These are phyloP conservation scores for Diabrotica undecimpunctata DNA, from an alignment of 1,140 invertebrate genomes.

Conservation along the genomic window DNA sequence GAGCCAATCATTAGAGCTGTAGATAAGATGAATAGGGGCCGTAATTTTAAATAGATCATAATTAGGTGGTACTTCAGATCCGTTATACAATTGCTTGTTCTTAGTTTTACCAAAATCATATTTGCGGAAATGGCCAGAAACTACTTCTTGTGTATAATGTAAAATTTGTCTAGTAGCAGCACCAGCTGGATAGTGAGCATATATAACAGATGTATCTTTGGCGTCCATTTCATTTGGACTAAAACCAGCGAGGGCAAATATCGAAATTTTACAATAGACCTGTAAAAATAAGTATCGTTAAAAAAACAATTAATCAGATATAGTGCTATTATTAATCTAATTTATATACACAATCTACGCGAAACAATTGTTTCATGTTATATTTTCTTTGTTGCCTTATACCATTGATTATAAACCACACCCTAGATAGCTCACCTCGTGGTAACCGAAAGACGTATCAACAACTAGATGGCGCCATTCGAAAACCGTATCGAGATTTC, in stretches of 20 bases:
- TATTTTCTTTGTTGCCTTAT: too few relatives aligned
- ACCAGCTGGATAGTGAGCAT: slow-evolving; percentile 71
- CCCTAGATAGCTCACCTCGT: too few relatives aligned
- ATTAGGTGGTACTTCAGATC: slow-evolving; percentile 44
- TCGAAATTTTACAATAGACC: slow-evolving; percentile 56
- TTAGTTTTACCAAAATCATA: slow-evolving; percentile 50
- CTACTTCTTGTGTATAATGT: slow-evolving; percentile 62
- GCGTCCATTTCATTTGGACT: slow-evolving; percentile 53
- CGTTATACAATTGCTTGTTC: slow-evolving; percentile 40
- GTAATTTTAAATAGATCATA: slow-evolving; percentile 56
- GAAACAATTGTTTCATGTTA: too few relatives aligned
- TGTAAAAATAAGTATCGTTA: not conserved
- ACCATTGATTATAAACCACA: too few relatives aligned
- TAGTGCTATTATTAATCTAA: too few relatives aligned
- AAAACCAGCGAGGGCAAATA: slow-evolving; percentile 58
- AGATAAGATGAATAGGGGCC: slow-evolving; percentile 54
- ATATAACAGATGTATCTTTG: slow-evolving; percentile 61
- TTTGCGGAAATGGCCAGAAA: slow-evolving; percentile 56
- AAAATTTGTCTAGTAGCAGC: slow-evolving; percentile 71
- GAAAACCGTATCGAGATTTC: too few relatives aligned
- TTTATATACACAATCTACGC: too few relatives aligned
- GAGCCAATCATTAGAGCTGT: slow-evolving; percentile 54
- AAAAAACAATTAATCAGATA: too few relatives aligned
- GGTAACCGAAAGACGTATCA: too few relatives aligned
- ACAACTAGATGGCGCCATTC: too few relatives aligned